Percentiles rank a stretch among this genome's conserved stretches.
phyloP scores from a whole-genome alignment of 1,140 invertebrate genomes.

The Zaprionus africanus region DNA sequence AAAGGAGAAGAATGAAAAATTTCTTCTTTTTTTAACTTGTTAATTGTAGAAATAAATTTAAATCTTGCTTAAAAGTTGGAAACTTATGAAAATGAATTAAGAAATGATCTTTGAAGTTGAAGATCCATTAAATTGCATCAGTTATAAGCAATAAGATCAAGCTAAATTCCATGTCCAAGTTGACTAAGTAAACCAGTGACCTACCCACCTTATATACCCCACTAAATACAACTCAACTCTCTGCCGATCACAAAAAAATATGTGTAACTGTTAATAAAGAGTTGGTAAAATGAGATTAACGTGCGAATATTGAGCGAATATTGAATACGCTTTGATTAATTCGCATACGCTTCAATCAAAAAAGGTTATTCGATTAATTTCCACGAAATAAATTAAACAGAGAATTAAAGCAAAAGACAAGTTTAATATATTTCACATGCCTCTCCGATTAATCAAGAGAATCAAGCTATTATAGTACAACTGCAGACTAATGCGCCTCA shows the following conservation, averaged over 20 bases:
- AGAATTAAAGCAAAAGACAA: background rate
- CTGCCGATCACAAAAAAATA: constrained; percentile 5
- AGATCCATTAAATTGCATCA: too few relatives aligned
- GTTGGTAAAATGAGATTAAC: constrained; percentile 17
- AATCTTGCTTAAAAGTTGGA: too few relatives aligned
- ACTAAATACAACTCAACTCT: background rate
- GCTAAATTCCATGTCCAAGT: too few relatives aligned
- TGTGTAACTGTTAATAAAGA: constrained; percentile 2
- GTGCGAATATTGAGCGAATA: constrained; percentile 13
- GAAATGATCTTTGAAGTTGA: too few relatives aligned
- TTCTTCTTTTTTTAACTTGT: too few relatives aligned
- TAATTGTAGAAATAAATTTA: too few relatives aligned
- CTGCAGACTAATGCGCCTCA: background rate
- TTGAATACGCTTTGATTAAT: constrained; percentile 3
- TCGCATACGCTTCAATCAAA: background rate
- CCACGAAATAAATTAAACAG: background rate
- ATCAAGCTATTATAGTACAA: background rate
- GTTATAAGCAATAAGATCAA: too few relatives aligned
- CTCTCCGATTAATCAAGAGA: background rate
- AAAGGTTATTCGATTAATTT: background rate
- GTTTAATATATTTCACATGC: too few relatives aligned
- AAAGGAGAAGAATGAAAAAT: too few relatives aligned
- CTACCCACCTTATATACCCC: background rate
- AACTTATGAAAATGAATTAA: too few relatives aligned
- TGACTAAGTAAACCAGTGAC: too few relatives aligned